Evolutionary conservation across 2,888 invertebrate genomes (phyloP).

Genomic region (Tethea ocularis): DNA sequence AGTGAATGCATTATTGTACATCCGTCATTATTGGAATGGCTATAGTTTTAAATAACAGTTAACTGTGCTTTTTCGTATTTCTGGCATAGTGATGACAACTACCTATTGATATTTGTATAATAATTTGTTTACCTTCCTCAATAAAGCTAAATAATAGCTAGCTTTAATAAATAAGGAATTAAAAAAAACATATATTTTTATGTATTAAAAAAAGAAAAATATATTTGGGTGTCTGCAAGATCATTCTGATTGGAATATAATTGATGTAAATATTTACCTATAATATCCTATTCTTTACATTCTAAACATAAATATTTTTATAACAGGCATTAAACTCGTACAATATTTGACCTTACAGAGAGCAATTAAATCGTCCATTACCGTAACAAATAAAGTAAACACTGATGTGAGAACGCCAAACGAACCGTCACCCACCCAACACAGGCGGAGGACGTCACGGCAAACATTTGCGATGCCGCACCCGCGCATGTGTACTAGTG

Average conservation of each 20-base stretch:
- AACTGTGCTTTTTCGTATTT: constrained; percentile 27
- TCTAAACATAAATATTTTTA: not conserved
- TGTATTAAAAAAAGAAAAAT: too few relatives aligned
- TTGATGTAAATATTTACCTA: not conserved
- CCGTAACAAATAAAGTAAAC: constrained; percentile 69
- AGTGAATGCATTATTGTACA: constrained; percentile 59
- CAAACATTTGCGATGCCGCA: constrained; percentile 62
- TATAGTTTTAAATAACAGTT: constrained; percentile 65
- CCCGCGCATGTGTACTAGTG: constrained; percentile 62
- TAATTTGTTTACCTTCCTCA: not conserved
- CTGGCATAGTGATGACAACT: not conserved
- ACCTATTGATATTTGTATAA: not conserved
- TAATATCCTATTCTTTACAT: not conserved
- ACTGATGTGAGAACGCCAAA: constrained; percentile 53
- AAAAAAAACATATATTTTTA: too few relatives aligned
- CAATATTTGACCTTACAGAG: constrained; percentile 53
- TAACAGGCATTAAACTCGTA: constrained; percentile 40
- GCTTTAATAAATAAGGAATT: too few relatives aligned
- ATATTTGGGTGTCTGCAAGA: too few relatives aligned
- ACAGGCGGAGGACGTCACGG: constrained; percentile 44
- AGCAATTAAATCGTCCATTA: constrained; percentile 75
- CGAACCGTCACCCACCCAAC: constrained; percentile 44
- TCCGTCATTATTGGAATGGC: constrained; percentile 54
- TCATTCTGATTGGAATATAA: too few relatives aligned
- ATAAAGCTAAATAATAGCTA: too few relatives aligned